A percentile compares a stretch with the other conserved stretches of the same genome.
These are phyloP conservation scores for Acipenser oxyrinchus DNA, from an alignment of 2,797 vertebrate genomes.

Conservation along the genomic window DNA sequence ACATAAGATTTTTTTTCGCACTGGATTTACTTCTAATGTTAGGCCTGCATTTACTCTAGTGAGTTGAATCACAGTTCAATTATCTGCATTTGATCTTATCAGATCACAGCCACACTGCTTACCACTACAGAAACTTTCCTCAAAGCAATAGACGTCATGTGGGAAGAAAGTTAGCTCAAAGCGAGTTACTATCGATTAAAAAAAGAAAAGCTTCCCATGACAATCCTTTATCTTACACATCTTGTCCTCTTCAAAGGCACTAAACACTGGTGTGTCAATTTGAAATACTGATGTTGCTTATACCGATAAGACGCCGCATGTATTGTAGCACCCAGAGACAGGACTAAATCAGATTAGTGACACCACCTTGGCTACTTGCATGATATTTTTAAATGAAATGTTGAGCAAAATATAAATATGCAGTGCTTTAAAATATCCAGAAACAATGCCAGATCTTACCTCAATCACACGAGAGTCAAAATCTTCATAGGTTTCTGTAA, in stretches of 20 bases:
- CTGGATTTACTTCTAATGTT: neutral
- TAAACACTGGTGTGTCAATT: neutral
- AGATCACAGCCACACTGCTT: neutral
- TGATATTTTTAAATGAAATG: neutral
- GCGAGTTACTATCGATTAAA: neutral
- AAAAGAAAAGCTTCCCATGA: neutral
- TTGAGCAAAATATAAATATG: no score
- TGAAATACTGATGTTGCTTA: neutral
- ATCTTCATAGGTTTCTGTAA: constrained; percentile 77
- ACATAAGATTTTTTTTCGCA: no score
- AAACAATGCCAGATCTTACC: constrained; percentile 58
- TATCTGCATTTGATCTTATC: neutral
- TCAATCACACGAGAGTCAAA: constrained; percentile 86
- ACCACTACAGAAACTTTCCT: neutral
- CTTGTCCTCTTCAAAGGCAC: constrained; percentile 7
- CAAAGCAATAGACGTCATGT: neutral
- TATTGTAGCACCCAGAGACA: neutral
- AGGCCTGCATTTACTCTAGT: neutral
- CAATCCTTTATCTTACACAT: no score
- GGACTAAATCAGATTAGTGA: constrained; percentile 13
- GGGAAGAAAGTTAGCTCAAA: neutral
- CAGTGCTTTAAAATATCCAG: no score
- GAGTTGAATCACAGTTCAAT: neutral
- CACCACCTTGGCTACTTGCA: constrained; percentile 7
- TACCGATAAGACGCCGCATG: neutral